These are phyloP conservation scores for Penaeus chinensis DNA, from an alignment of 1,140 invertebrate genomes.

Conservation along the genomic window DNA sequence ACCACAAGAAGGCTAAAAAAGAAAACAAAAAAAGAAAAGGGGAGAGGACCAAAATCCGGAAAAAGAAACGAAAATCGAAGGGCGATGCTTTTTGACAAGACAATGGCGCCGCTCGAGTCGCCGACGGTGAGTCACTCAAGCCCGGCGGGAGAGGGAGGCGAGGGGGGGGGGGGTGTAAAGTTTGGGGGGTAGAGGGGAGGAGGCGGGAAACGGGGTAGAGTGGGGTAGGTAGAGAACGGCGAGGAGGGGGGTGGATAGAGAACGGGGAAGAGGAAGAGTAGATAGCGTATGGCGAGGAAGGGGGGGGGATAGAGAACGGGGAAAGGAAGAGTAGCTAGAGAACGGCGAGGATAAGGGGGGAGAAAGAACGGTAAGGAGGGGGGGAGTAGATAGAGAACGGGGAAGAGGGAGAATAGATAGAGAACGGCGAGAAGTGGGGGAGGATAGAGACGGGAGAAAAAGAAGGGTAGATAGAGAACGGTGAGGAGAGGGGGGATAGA, in stretches of 20 bases:
- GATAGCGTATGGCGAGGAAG: slow-evolving; percentile 2
- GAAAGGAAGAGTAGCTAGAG: background rate
- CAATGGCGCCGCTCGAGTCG: too few species aligned
- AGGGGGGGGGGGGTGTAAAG: background rate
- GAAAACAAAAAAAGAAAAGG: too few species aligned
- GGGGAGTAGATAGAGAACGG: background rate
- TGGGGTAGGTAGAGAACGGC: background rate
- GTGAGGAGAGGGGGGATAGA: background rate
- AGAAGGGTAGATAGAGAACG: background rate
- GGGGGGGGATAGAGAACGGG: background rate
- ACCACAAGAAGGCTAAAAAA: too few species aligned
- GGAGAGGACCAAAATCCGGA: too few species aligned
- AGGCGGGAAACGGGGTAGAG: background rate
- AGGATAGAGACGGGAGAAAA: background rate
- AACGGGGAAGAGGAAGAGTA: slow-evolving; percentile 12
- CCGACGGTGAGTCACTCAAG: too few species aligned
- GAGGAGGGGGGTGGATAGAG: slow-evolving; percentile 24
- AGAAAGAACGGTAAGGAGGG: background rate
- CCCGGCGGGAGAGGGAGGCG: background rate
- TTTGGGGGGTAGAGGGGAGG: background rate
- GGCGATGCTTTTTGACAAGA: too few species aligned
- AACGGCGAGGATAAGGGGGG: background rate
- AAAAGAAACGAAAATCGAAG: too few species aligned
- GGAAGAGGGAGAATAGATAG: background rate
- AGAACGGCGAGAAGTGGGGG: background rate